phyloP scores from a whole-genome alignment of 2,113 vertebrate genomes.

The Leucoraja erinaceus region DNA sequence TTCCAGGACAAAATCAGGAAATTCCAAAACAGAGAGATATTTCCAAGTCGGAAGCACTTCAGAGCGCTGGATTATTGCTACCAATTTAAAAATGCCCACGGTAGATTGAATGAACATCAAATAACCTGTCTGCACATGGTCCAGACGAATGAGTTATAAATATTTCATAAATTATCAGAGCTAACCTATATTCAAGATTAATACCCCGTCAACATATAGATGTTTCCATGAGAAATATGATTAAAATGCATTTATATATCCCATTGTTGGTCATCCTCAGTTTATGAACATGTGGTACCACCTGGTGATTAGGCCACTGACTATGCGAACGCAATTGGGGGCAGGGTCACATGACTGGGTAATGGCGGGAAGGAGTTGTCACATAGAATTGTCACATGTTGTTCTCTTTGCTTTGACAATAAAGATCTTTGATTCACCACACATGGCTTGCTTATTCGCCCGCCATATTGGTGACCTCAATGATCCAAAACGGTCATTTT shows the following conservation, averaged over 20 bases:
- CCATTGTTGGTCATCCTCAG: background rate
- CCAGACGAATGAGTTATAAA: background rate
- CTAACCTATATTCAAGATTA: background rate
- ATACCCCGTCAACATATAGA: background rate
- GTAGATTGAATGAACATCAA: background rate
- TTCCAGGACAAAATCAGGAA: background rate
- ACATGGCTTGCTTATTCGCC: too few species aligned
- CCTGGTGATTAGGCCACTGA: too few species aligned
- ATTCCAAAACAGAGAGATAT: background rate
- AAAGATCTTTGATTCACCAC: too few species aligned
- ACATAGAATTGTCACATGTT: too few species aligned
- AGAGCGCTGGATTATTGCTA: background rate
- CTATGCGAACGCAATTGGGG: too few species aligned
- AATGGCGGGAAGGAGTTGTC: too few species aligned
- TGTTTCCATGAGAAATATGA: background rate
- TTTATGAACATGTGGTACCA: too few species aligned
- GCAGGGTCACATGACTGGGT: too few species aligned
- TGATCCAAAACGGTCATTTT: too few species aligned
- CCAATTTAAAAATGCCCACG: background rate
- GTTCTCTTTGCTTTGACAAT: too few species aligned
- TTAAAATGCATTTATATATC: background rate
- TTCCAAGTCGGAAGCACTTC: background rate
- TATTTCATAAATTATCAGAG: background rate
- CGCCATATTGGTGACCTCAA: too few species aligned
- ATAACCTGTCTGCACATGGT: background rate